Percentiles rank a stretch among this genome's conserved stretches.
Evolutionary conservation across 2,888 invertebrate species (phyloP).

Genomic region (Drosophila gaucha): DNA sequence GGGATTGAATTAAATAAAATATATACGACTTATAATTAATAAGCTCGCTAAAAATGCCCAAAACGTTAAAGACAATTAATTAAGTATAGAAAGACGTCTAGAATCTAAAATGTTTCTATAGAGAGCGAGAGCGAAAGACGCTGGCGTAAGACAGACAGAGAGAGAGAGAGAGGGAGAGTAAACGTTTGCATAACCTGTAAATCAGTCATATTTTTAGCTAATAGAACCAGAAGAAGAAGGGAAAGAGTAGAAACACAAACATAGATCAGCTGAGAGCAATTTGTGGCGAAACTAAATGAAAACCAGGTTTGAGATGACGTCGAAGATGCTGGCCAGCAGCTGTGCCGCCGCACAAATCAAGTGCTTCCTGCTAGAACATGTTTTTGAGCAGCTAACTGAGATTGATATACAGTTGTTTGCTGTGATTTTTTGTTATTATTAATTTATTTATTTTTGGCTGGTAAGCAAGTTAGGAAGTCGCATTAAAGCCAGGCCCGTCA

Average conservation of each 20-base stretch:
- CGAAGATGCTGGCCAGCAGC: too few species aligned
- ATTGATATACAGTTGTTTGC: background rate
- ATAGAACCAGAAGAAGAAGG: slow-evolving; percentile 2
- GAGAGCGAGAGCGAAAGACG: background rate
- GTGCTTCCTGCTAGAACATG: slow-evolving; percentile 61
- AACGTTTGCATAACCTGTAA: slow-evolving; percentile 34
- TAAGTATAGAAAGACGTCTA: too few species aligned
- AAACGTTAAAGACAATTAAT: too few species aligned
- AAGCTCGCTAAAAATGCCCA: too few species aligned
- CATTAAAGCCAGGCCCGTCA: slow-evolving; percentile 45
- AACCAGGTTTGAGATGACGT: slow-evolving; percentile 32
- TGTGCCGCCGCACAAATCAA: too few species aligned
- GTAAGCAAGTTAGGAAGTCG: slow-evolving; percentile 13
- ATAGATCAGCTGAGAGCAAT: slow-evolving; percentile 23
- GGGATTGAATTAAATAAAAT: too few species aligned
- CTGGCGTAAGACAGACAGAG: background rate
- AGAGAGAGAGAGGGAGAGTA: background rate
- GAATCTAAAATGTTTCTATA: too few species aligned
- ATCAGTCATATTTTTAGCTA: slow-evolving; percentile 6
- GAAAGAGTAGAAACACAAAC: slow-evolving; percentile 2
- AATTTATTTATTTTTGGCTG: background rate
- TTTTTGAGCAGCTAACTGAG: slow-evolving; percentile 23
- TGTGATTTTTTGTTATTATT: background rate
- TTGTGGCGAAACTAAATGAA: slow-evolving; percentile 6
- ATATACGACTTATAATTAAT: too few species aligned